Conservation (phyloP, 2,888 invertebrate species). For the Cybosia mesomella region DNA sequence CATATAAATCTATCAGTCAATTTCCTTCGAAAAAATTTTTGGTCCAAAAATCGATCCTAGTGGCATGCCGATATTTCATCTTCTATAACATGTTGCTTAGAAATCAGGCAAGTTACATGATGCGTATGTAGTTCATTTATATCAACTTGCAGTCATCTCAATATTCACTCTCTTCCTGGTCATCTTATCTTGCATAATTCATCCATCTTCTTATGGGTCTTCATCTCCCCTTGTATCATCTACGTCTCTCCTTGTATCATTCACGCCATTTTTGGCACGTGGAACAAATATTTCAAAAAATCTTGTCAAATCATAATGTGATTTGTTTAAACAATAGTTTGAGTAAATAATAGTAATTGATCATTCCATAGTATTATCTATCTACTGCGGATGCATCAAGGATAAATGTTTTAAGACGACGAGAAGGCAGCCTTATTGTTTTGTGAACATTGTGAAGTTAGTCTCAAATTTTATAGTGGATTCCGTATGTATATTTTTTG, state of each 20-base stretch:
- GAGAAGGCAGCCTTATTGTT: slow-evolving; percentile 32
- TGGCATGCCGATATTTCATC: neutral
- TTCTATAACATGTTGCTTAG: neutral
- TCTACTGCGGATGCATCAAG: slow-evolving; percentile 45
- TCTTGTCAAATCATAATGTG: neutral
- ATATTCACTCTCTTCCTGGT: neutral
- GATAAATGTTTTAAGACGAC: slow-evolving; percentile 37
- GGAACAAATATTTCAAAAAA: neutral
- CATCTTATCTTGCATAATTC: neutral
- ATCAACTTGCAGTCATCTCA: neutral
- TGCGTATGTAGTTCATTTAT: no score
- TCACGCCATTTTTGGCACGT: neutral
- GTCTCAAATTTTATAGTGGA: neutral
- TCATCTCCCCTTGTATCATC: neutral
- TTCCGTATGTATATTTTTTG: neutral
- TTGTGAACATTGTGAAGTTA: neutral
- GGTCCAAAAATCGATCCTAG: neutral
- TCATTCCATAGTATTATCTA: slow-evolving; percentile 32
- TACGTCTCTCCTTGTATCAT: neutral
- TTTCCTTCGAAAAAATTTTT: neutral
- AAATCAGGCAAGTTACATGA: neutral
- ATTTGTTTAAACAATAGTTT: slow-evolving; percentile 14
- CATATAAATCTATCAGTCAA: neutral
- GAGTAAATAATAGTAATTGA: slow-evolving; percentile 21
- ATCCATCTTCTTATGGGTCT: neutral